These are phyloP conservation scores for Prietella phreatophila DNA, from an alignment of 2,113 vertebrate genomes.

Conservation along the genomic window DNA sequence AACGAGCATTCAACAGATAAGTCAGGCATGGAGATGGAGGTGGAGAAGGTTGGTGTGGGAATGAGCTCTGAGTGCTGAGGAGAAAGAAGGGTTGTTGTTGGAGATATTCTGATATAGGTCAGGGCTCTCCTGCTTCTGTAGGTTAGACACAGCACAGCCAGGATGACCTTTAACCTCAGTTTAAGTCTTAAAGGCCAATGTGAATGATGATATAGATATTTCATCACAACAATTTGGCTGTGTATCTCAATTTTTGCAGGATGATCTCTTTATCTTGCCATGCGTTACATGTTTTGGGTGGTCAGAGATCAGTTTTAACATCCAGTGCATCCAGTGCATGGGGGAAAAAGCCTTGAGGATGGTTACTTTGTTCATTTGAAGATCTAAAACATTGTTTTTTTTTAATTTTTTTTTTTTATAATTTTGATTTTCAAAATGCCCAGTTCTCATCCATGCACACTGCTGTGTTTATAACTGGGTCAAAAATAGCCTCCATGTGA, in stretches of 20 bases:
- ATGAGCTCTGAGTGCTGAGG: not conserved
- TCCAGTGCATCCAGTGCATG: not conserved
- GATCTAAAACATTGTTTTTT: not conserved
- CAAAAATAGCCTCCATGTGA: not conserved
- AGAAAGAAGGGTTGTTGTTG: slow-evolving; percentile 61
- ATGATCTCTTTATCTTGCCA: not conserved
- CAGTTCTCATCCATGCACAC: not conserved
- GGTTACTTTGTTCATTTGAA: not conserved
- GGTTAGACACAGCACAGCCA: slow-evolving; percentile 6
- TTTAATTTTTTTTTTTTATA: not conserved
- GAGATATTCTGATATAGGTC: slow-evolving; percentile 34
- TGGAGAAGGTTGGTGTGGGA: slow-evolving; percentile 43
- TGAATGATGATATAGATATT: slow-evolving; percentile 12
- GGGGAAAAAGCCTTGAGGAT: not conserved
- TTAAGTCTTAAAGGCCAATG: slow-evolving; percentile 11
- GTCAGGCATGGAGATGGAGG: slow-evolving; percentile 41
- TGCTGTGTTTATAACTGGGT: not conserved
- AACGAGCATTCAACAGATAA: slow-evolving; percentile 78
- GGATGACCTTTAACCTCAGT: slow-evolving; percentile 35
- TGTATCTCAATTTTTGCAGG: not conserved
- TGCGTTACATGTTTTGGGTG: not conserved
- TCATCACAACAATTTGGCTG: not conserved
- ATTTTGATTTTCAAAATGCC: not conserved
- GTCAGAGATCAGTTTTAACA: not conserved
- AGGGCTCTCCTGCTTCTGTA: not conserved